Base-by-base conservation (phyloP, 2,888 invertebrate species). In the Polydrusus pterygomalis region DNA sequence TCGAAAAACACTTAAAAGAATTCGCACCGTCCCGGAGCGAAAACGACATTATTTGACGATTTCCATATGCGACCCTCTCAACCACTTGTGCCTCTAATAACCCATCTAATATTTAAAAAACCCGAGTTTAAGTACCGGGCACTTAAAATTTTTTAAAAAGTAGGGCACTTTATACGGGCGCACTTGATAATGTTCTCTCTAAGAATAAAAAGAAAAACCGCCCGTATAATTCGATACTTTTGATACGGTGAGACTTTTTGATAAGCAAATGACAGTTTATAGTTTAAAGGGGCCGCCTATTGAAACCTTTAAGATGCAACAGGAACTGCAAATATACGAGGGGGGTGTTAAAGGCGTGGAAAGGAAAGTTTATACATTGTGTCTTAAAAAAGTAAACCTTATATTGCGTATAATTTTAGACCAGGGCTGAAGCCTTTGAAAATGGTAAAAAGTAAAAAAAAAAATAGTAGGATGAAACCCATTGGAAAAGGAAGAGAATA, bases 221-320 rank as follows among this genome's bases (percentile, higher is more conserved):
- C 71, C 71, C 71, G 71, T 71, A 71, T 71, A 71, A 71, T 71
- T 70, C 38, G 62, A 70, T 70, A 62, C 70, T 49, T 51, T 62
- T 9, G 62, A 47, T 54, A 67, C 67, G 67, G 67, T 54, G 40
- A 51, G 54, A 40, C 20, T 20, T n/a, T 67, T 67, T 54, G 51
- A 54, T 67, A 54, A 18, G 49, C 47, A 47, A 64, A 43, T 64
- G 64, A 49, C 64, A 54, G 51, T 67, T 60, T 54, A 51, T n/a
- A 65, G 38, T 17, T 65, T 34, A 34, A 34, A 34, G n/a, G 43
- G n/a, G 43, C 43, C n/a, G 43, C n/a, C 63, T 43, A 60, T 45
- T 45, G 63, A 63, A 30, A 45, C 13, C 25, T 25, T 18, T 63
- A 13, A 13, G 43, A 43, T 62, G 15, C 15, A 8, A 20, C 62